These are phyloP conservation scores for Chloroceryle inda DNA, from an alignment of 2,797 vertebrate species.

Conservation along the genomic window DNA sequence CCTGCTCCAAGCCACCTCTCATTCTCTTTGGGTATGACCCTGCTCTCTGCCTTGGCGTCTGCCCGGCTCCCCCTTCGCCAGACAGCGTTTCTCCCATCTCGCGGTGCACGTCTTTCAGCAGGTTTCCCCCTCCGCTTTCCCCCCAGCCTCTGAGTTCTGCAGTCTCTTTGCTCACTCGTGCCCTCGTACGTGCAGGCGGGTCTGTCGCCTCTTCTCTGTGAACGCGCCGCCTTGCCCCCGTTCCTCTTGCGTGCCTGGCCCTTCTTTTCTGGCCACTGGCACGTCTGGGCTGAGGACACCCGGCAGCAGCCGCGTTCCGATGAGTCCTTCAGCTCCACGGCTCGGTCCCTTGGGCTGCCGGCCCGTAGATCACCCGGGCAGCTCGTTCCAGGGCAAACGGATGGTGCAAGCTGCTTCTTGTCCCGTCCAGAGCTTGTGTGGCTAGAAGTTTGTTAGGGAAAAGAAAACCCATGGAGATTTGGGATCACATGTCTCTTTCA, in stretches of 20 bases:
- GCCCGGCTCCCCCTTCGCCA: background rate
- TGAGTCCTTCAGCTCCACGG: rapidly evolving
- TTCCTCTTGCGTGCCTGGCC: background rate
- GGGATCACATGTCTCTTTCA: constrained; percentile 9
- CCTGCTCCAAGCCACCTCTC: constrained; percentile 70
- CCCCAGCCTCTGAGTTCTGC: background rate
- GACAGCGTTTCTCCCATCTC: background rate
- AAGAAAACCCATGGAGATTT: background rate
- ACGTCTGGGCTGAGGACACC: background rate
- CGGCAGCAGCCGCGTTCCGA: background rate
- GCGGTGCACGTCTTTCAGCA: background rate
- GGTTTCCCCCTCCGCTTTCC: background rate
- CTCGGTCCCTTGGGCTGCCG: background rate
- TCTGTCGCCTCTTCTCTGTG: background rate
- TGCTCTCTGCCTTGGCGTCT: background rate
- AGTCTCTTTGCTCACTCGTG: background rate
- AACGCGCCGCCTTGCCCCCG: background rate
- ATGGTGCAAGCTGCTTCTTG: background rate
- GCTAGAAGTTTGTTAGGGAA: constrained; percentile 15
- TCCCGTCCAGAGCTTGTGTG: constrained; percentile 8
- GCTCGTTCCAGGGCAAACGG: background rate
- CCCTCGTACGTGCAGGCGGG: background rate
- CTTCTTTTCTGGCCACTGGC: background rate
- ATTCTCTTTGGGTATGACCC: constrained; percentile 64
- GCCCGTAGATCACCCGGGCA: background rate